Base-by-base conservation (phyloP, 2,113 vertebrate species). In the Picathartes gymnocephalus region DNA sequence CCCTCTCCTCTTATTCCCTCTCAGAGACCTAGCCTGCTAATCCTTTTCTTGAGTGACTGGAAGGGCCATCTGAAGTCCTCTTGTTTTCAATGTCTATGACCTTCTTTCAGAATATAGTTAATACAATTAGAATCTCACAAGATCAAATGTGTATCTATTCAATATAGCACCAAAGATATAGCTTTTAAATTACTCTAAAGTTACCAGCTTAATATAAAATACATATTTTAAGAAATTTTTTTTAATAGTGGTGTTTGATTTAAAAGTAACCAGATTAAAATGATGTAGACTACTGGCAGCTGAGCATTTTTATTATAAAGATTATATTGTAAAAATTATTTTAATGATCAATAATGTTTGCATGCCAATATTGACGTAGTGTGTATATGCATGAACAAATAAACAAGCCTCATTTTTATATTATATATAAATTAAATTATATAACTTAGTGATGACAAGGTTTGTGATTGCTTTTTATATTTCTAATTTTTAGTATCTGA, bases 401-500 rank as follows among this genome's bases (percentile, higher is more conserved):
- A 54, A 30, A 5, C 11, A 40, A 78, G 12, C 11, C 40, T 31
- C 25, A 35, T 56, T 76, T 84, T 25, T 39, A 8, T 58, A 42
- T 53, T 58, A 9, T 21, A 10, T 58, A 51, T 15, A 28, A 62
- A 65, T 48, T 11, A 24, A 33, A 61, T 66, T 40, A 56, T 79
- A 60, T 56, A n/a, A 86, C 48, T 25, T 45, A 58, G 7, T 51
- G 19, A 73, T 92, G 1, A 40, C 0, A 4, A 69, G 8, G 7
- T 60, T 68, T 83, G 15, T 87, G 19, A 73, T 87, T 84, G 79
- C 8, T 71, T 88, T 88, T 72, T 72, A 7, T 94, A 47, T 90
- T 95, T 97, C 93, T 95, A 39, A 92, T 95, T 96, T 94, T 30
- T 96, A 99, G 99, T 97, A 97, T 81, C 79, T 93, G 47, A 92